Conservation (phyloP, 2,113 vertebrate species). For the Ceuthmochares aereus region DNA sequence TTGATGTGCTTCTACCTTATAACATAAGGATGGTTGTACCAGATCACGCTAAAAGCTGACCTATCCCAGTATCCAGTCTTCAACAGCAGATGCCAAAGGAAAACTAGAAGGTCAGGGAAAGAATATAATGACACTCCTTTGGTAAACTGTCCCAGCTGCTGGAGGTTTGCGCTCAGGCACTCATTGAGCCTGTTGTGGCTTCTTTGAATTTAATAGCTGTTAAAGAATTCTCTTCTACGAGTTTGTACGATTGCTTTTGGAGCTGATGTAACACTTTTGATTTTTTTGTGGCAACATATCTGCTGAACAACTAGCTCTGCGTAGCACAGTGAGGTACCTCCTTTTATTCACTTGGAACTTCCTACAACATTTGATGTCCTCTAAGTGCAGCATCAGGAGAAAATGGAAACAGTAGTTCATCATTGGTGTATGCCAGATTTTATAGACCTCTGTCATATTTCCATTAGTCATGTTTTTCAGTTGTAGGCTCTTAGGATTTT, state of each 20-base stretch:
- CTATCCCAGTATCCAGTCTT: background rate
- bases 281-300: background rate
- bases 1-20: background rate
- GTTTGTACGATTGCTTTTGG: background rate
- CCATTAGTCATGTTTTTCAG: background rate
- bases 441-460: background rate
- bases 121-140: background rate
- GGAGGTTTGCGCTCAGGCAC: background rate
- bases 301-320: background rate
- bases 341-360: background rate
- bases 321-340: background rate
- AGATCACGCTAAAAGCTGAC: background rate
- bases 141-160: background rate
- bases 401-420: background rate
- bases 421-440: background rate
- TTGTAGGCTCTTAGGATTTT: background rate
- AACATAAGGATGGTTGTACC: background rate
- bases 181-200: background rate
- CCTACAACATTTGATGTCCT: background rate
- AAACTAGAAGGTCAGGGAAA: background rate
- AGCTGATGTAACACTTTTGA: background rate
- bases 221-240: background rate
- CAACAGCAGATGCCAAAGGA: background rate
- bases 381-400: background rate
- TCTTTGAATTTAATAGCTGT: background rate